Evolutionary conservation across 2,888 invertebrate genomes (phyloP).

Genomic region (Agrochola litura): DNA sequence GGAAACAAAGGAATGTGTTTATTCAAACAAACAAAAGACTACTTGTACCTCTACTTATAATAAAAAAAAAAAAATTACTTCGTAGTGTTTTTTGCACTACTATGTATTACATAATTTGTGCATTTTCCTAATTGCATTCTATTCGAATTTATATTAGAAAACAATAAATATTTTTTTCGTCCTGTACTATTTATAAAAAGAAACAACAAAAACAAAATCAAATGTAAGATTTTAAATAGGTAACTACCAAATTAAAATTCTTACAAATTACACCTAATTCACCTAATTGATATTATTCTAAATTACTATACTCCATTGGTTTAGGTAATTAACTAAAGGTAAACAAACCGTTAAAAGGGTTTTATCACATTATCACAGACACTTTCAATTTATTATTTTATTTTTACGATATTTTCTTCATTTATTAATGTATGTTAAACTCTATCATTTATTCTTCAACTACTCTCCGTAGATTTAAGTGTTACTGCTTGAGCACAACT

Average conservation of each 20-base stretch:
- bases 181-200: neutral
- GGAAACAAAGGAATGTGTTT: slow-evolving; percentile 42
- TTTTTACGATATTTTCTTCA: too few species aligned
- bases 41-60: neutral
- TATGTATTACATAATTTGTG: slow-evolving; percentile 9
- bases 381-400: too few species aligned
- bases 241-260: neutral
- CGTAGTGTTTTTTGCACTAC: neutral
- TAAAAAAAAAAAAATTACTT: too few species aligned
- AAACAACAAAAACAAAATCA: neutral
- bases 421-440: too few species aligned
- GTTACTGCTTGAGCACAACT: too few species aligned
- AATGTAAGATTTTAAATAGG: neutral
- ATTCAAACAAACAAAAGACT: slow-evolving; percentile 36
- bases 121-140: neutral
- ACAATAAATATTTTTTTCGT: neutral
- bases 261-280: neutral
- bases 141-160: neutral
- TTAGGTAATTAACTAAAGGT: too few species aligned
- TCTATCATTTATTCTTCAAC: too few species aligned
- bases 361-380: too few species aligned
- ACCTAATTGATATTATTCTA: neutral
- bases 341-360: too few species aligned
- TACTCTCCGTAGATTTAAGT: too few species aligned
- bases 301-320: neutral